Evolutionary conservation across 2,797 vertebrate species (phyloP).

Genomic region (Vireo griseus): DNA sequence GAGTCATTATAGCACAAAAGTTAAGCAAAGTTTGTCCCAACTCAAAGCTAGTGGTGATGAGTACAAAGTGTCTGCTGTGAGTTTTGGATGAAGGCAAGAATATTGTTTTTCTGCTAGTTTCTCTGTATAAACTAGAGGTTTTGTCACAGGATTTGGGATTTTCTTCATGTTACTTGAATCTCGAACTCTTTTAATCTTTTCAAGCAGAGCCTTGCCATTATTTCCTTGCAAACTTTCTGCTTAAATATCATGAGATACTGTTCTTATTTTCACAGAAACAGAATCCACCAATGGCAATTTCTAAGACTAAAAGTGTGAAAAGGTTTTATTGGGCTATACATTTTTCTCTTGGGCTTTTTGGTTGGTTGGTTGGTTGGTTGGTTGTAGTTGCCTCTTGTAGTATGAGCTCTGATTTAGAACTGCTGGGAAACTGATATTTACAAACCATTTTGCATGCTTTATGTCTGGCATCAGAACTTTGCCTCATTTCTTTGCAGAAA

Average conservation of each 20-base stretch:
- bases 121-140: not conserved
- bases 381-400: not conserved
- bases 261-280: not conserved
- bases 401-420: not conserved
- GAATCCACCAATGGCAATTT: not conserved
- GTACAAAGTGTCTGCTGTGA: not conserved
- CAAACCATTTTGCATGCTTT: fast-evolving
- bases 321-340: not conserved
- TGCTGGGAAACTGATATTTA: not conserved
- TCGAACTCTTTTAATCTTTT: not conserved
- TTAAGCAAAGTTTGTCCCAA: not conserved
- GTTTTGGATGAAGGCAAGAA: not conserved
- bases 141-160: not conserved
- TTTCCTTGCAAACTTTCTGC: not conserved
- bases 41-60: not conserved
- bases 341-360: not conserved
- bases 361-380: not conserved
- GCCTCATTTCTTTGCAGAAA: not conserved
- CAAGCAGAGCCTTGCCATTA: not conserved
- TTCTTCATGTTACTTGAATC: not conserved
- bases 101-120: not conserved
- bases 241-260: not conserved
- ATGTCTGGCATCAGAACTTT: not conserved
- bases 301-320: not conserved
- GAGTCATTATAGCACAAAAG: not conserved